These are phyloP conservation scores for Microplitis mediator DNA, from an alignment of 1,140 invertebrate genomes.

Conservation along the genomic window DNA sequence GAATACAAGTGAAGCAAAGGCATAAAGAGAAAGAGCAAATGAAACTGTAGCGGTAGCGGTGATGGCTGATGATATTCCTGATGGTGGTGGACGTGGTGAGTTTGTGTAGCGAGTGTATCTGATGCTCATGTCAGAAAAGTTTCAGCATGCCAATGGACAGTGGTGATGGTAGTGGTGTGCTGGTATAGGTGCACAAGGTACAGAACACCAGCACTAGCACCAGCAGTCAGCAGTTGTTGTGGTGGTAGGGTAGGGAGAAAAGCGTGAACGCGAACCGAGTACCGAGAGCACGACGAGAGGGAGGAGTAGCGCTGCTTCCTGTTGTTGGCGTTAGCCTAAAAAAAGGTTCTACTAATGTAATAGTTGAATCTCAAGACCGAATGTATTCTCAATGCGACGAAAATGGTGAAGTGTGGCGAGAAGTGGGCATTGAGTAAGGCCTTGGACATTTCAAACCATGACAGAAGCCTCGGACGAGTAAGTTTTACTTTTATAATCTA, in stretches of 20 bases:
- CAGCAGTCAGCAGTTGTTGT: too few relatives aligned
- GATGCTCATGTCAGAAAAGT: too few relatives aligned
- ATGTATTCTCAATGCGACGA: conserved; percentile 62
- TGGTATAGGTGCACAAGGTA: too few relatives aligned
- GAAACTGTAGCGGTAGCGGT: neutral
- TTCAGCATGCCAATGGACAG: too few relatives aligned
- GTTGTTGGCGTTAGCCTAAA: conserved; percentile 37
- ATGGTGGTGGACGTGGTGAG: neutral
- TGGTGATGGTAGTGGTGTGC: too few relatives aligned
- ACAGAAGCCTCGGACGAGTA: conserved; percentile 63
- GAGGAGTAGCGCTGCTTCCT: conserved; percentile 32
- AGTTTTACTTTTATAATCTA: conserved; percentile 42
- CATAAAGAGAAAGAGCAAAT: too few relatives aligned
- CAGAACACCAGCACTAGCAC: too few relatives aligned
- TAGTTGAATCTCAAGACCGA: conserved; percentile 37
- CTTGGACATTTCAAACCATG: conserved; percentile 58
- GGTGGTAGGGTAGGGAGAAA: conserved; percentile 1
- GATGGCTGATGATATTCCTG: neutral
- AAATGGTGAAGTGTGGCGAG: conserved; percentile 60
- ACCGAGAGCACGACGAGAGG: conserved; percentile 12
- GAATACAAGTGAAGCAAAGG: too few relatives aligned
- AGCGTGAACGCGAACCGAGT: conserved; percentile 12
- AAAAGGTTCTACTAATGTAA: conserved; percentile 21
- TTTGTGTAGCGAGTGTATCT: neutral
- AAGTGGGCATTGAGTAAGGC: conserved; percentile 59